Conservation (phyloP, 2,797 vertebrate genomes). For the Falco novaeseelandiae region DNA sequence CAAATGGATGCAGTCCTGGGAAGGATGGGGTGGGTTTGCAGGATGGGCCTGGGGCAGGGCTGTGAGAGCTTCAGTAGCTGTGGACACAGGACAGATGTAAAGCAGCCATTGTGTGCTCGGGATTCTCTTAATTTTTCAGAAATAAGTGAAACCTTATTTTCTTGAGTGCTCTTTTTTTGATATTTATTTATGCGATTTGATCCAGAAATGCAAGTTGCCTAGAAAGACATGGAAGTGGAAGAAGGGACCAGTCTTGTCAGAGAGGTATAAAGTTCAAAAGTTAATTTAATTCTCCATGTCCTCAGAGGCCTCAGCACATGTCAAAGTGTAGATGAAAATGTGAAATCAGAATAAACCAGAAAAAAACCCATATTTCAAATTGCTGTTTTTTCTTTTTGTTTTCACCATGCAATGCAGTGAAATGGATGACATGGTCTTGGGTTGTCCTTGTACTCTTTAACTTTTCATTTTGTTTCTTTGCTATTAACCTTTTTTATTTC, state of each 20-base stretch:
- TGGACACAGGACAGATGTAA: neutral
- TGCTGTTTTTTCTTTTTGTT: neutral
- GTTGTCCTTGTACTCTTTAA: neutral
- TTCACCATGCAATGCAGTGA: neutral
- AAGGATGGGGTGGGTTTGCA: neutral
- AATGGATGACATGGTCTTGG: neutral
- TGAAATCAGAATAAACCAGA: neutral
- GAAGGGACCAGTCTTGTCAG: accelerated
- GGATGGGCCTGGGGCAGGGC: neutral
- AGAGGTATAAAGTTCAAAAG: neutral
- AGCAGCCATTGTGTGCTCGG: accelerated
- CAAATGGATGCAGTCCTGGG: neutral
- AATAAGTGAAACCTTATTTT: neutral
- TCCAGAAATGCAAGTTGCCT: neutral
- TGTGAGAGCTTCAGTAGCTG: neutral
- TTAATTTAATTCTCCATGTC: neutral
- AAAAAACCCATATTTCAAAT: neutral
- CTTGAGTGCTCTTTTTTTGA: neutral
- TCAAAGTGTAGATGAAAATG: neutral
- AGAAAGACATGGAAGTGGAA: neutral
- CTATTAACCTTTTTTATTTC: neutral
- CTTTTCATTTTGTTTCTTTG: neutral
- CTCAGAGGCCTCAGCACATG: neutral
- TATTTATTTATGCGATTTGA: neutral
- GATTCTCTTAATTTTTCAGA: neutral